Evolutionary conservation across 2,797 vertebrate genomes (phyloP).

Genomic region (Ceyx erithaca): DNA sequence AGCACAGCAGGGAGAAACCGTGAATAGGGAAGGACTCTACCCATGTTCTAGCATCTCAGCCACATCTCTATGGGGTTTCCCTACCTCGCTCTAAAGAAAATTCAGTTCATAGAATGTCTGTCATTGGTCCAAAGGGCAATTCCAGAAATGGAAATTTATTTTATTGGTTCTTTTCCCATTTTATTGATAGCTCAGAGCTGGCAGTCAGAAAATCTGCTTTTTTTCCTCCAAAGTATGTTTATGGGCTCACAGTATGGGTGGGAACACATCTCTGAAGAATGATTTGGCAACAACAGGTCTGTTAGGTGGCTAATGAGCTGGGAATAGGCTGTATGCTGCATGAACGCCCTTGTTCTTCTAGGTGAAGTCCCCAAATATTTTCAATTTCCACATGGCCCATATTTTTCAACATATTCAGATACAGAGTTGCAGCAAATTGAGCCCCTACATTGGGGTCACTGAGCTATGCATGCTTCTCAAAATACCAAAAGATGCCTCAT

Average conservation of each 20-base stretch:
- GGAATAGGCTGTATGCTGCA: background rate
- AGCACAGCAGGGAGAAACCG: background rate
- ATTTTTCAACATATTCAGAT: background rate
- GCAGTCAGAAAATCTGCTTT: background rate
- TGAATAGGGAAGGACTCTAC: background rate
- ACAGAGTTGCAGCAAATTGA: background rate
- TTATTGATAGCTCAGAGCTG: background rate
- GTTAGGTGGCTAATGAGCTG: background rate
- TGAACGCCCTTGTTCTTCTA: background rate
- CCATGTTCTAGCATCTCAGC: background rate
- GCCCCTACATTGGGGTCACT: background rate
- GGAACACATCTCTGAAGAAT: background rate
- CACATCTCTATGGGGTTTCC: background rate
- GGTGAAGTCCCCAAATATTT: background rate
- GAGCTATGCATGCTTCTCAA: background rate
- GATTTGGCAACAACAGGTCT: fast-evolving
- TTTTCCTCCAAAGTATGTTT: background rate
- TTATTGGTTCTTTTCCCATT: background rate
- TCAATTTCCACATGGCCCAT: background rate
- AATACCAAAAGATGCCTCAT: background rate
- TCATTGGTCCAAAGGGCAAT: background rate
- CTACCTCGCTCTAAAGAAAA: background rate
- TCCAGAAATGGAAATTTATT: background rate
- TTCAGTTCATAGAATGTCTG: background rate
- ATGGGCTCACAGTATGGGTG: background rate